A percentile compares a stretch with the other conserved stretches of the same genome.
These are phyloP conservation scores for Apodemus agrarius DNA, from an alignment of 2,797 vertebrate genomes.

Conservation along the genomic window DNA sequence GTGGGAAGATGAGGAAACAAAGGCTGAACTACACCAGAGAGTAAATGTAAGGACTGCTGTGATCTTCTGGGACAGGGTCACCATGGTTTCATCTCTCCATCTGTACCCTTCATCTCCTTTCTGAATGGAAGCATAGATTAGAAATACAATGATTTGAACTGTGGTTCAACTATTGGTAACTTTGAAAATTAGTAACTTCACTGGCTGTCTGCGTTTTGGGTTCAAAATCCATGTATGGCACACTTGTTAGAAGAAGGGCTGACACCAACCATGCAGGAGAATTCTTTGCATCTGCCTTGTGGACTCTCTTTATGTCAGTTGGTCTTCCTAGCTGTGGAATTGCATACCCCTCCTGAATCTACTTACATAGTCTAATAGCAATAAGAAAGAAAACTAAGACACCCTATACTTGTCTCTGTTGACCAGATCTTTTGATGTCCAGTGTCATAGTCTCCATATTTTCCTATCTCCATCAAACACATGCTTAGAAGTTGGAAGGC, in stretches of 20 bases:
- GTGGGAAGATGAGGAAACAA: conserved; percentile 93
- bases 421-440: not conserved
- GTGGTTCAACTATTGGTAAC: not conserved
- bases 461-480: not conserved
- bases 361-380: not conserved
- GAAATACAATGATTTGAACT: not conserved
- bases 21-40: conserved; percentile 94
- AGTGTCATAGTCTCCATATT: not conserved
- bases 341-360: not conserved
- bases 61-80: not conserved
- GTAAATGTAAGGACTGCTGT: conserved; percentile 89
- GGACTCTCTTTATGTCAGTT: not conserved
- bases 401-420: not conserved
- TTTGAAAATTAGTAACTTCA: not conserved
- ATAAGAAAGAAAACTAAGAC: not conserved
- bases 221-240: not conserved
- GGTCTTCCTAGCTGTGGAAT: not conserved
- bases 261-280: not conserved
- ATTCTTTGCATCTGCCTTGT: not conserved
- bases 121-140: not conserved
- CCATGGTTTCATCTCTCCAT: fast-evolving
- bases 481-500: not conserved
- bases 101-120: not conserved
- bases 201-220: not conserved
- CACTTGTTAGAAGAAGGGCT: not conserved